phyloP scores from a whole-genome alignment of 2,113 vertebrate genomes.

The Ranitomeya variabilis region DNA sequence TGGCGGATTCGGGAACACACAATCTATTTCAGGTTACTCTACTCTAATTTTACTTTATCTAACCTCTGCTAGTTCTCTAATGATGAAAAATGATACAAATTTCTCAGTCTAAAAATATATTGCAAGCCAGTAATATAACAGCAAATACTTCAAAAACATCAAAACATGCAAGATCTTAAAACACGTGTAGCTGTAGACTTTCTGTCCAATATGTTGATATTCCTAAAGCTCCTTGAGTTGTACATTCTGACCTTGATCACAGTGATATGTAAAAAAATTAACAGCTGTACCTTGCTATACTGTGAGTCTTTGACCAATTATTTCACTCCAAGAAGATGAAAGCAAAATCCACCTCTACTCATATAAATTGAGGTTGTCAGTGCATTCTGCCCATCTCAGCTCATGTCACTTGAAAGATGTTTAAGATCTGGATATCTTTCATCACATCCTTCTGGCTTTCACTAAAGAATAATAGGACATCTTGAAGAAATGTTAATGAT shows the following conservation, averaged over 20 bases:
- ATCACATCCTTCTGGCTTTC: background rate
- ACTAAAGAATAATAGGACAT: slow-evolving; percentile 21
- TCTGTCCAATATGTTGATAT: background rate
- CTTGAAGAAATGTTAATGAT: background rate
- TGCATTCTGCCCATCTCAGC: background rate
- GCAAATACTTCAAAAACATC: background rate
- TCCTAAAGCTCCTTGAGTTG: too few species aligned
- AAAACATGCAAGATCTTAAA: background rate
- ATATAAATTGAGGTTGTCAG: slow-evolving; percentile 22
- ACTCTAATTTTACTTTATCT: background rate
- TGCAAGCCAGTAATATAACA: background rate
- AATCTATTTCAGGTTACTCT: background rate
- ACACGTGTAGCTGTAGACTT: background rate
- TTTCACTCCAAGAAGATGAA: slow-evolving; percentile 13
- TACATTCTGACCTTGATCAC: background rate
- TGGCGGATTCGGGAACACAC: background rate
- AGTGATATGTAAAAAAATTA: slow-evolving; percentile 7
- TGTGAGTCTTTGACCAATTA: slow-evolving; percentile 15
- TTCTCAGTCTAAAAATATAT: background rate
- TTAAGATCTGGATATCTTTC: background rate
- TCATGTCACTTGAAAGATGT: slow-evolving; percentile 18
- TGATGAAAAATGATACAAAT: background rate
- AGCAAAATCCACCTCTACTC: slow-evolving; percentile 15
- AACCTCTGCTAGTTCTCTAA: background rate
- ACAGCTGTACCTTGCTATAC: background rate